phyloP scores from a whole-genome alignment of 2,888 invertebrate genomes.

The Caenorhabditis uteleia region DNA sequence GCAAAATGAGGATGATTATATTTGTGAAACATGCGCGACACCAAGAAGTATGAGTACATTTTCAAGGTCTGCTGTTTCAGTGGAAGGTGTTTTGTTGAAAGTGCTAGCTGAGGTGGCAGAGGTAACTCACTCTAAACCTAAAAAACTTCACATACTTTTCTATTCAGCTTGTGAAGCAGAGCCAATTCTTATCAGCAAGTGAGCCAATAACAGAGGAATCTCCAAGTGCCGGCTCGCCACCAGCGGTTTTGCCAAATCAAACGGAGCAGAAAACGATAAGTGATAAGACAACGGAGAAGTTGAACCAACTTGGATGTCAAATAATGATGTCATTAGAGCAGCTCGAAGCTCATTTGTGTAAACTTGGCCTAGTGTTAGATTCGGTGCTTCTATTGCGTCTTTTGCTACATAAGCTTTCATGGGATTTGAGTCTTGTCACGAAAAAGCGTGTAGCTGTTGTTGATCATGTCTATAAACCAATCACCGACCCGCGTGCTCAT shows the following conservation, averaged over 20 bases:
- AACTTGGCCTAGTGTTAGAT: constrained; percentile 65
- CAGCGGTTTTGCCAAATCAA: constrained; percentile 33
- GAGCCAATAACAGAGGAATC: constrained; percentile 67
- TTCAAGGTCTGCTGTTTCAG: constrained; percentile 60
- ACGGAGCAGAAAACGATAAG: constrained; percentile 21
- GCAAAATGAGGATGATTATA: constrained; percentile 68
- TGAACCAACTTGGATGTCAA: constrained; percentile 41
- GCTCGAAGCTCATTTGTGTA: constrained; percentile 64
- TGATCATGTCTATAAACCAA: constrained; percentile 53
- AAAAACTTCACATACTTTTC: constrained; percentile 6
- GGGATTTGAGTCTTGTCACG: constrained; percentile 64
- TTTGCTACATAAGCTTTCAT: constrained; percentile 67
- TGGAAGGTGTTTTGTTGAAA: constrained; percentile 56
- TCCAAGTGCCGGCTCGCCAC: constrained; percentile 49
- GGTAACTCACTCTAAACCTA: too few species aligned
- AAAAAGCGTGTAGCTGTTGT: constrained; percentile 49
- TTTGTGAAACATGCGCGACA: constrained; percentile 65
- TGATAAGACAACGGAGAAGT: constrained; percentile 24
- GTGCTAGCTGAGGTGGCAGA: constrained; percentile 48
- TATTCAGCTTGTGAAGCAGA: constrained; percentile 54
- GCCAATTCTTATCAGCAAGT: constrained; percentile 53
- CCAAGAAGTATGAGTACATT: constrained; percentile 61
- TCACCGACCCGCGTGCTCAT: constrained; percentile 55
- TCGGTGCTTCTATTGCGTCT: constrained; percentile 66
- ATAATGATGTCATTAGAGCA: constrained; percentile 59